phyloP scores from a whole-genome alignment of 2,888 invertebrate species.

The Tetramorium bicarinatum region DNA sequence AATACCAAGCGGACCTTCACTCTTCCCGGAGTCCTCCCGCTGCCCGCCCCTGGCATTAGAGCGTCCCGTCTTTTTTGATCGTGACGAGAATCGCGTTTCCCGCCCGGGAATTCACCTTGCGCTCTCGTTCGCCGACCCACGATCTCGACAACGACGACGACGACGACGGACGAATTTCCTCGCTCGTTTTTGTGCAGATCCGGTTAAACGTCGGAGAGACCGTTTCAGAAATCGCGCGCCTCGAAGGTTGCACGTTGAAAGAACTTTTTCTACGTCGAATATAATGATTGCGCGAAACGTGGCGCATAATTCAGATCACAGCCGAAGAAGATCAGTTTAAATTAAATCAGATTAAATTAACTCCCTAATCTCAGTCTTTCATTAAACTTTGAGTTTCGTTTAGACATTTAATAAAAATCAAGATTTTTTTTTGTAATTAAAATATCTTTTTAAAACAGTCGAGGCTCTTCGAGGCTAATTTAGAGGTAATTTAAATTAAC shows the following conservation, averaged over 20 bases:
- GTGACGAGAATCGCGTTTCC: conserved; percentile 70
- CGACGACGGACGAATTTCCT: conserved; percentile 36
- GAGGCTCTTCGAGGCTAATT: background rate
- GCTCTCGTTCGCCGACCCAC: conserved; percentile 14
- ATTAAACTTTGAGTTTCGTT: background rate
- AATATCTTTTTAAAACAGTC: background rate
- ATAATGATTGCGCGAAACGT: conserved; percentile 14
- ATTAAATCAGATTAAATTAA: conserved; percentile 7
- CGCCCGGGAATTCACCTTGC: conserved; percentile 57
- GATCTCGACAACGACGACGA: background rate
- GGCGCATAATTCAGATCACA: conserved; percentile 18
- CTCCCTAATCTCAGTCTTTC: background rate
- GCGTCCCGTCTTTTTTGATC: conserved; percentile 74
- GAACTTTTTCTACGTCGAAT: background rate
- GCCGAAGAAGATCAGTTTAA: background rate
- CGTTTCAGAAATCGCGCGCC: background rate
- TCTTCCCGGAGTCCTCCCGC: background rate
- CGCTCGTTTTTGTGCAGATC: conserved; percentile 45
- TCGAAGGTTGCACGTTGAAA: background rate
- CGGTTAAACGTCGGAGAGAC: conserved; percentile 13
- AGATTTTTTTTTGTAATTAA: background rate
- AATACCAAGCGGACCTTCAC: conserved; percentile 81
- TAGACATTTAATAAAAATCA: background rate
- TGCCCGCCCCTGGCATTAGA: conserved; percentile 65
- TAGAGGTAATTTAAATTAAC: background rate